phyloP scores from a whole-genome alignment of 1,140 invertebrate species.

The Drosophila orena region DNA sequence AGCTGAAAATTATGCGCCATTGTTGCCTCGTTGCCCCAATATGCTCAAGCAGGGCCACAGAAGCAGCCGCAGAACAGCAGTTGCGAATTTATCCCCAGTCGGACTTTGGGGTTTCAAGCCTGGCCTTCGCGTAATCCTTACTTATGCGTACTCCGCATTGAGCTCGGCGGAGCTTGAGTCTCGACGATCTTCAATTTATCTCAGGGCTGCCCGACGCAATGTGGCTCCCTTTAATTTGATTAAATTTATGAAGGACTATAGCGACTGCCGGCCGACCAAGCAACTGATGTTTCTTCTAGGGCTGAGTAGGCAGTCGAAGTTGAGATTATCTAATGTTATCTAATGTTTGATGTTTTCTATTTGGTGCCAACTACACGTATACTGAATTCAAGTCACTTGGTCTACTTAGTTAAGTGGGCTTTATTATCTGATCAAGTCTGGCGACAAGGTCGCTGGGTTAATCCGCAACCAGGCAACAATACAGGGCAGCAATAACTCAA shows the following conservation, averaged over 20 bases:
- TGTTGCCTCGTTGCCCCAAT: conserved; percentile 50
- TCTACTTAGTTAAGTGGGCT: conserved; percentile 6
- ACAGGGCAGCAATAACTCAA: conserved; percentile 72
- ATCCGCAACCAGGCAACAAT: conserved; percentile 44
- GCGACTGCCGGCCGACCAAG: background rate
- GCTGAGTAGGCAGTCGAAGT: too few relatives aligned
- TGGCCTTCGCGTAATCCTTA: conserved; percentile 69
- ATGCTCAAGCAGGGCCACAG: conserved; percentile 13
- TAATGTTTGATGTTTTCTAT: too few relatives aligned
- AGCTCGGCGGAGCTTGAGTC: conserved; percentile 1
- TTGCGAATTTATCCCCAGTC: conserved; percentile 27
- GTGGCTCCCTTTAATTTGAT: conserved; percentile 76
- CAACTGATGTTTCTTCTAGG: background rate
- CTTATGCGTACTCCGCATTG: conserved; percentile 66
- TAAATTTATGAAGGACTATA: conserved; percentile 75
- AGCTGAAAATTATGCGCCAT: conserved; percentile 77
- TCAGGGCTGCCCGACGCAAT: conserved; percentile 46
- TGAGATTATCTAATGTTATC: too few relatives aligned
- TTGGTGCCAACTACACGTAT: background rate
- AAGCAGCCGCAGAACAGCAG: conserved; percentile 4
- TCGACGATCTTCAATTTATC: conserved; percentile 66
- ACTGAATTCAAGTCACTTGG: background rate
- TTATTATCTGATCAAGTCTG: conserved; percentile 28
- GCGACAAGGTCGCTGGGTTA: conserved; percentile 79
- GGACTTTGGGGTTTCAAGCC: background rate